Conservation (phyloP, 2,113 vertebrate species). For the Cisticola juncidis region DNA sequence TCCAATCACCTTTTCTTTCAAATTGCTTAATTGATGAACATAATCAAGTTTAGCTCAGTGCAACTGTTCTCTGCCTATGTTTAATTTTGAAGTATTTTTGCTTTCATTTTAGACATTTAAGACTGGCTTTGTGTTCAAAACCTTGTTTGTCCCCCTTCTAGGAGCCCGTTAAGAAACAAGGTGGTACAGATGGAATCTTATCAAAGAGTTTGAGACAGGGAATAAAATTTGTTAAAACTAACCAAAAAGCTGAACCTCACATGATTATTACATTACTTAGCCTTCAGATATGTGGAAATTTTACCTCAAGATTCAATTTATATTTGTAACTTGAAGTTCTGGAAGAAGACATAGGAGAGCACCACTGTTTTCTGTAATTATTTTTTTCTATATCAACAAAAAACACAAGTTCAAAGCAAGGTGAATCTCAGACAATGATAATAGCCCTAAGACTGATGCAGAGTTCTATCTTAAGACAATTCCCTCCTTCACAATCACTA, state of each 20-base stretch:
- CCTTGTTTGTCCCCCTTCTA: neutral
- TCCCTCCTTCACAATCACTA: neutral
- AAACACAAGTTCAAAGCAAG: neutral
- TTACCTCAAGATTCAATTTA: neutral
- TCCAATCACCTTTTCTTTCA: conserved; percentile 49
- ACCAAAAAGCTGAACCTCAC: neutral
- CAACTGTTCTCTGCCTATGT: conserved; percentile 6
- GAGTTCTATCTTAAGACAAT: neutral
- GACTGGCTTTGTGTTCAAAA: neutral
- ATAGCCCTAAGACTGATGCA: neutral
- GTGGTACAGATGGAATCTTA: neutral
- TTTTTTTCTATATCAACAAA: neutral
- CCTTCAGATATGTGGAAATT: neutral
- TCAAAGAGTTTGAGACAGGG: neutral
- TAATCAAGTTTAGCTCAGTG: conserved; percentile 48
- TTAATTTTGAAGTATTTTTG: neutral
- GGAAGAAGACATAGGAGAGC: neutral
- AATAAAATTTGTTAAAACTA: neutral
- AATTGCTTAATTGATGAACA: conserved; percentile 52
- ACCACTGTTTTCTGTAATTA: neutral
- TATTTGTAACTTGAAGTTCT: neutral
- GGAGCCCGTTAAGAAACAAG: neutral
- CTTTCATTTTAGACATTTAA: neutral
- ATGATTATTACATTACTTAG: neutral
- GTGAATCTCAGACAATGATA: neutral